Evolutionary conservation across 2,888 invertebrate genomes (phyloP), one percentile per base, ranked within the genome.

Genomic region (Scaeva pyrastri): DNA sequence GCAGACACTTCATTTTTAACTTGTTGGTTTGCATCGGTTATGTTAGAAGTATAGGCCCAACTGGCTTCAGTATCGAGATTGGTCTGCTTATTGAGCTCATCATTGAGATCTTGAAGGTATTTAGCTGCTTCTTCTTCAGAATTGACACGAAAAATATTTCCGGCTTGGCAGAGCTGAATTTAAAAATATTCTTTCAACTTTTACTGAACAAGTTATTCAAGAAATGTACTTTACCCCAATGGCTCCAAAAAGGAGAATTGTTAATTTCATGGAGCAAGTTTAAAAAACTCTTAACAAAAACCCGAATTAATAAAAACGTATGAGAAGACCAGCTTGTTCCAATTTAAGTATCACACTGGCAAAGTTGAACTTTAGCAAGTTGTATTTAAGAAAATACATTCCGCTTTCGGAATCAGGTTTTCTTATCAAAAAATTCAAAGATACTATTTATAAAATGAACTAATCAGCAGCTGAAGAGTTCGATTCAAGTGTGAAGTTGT

Each of bases 21-120:
- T 43, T 94, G 93, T 73, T 96, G 94, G 91, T 95, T 97, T 78
- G 94, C 94, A 70, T 96, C 95, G 0, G 96, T 97, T 52, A 97
- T 94, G 90, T 97, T 96, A 0, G 96, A 95, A 0, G 95, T 95
- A 90, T 97, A 97, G 0, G 93, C 94, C 97, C 97, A 97, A 2
- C 94, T 94, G 0, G 96, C 95, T 3, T 95, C 88, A 0, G 94
- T 93, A 3, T 94, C 94, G 12, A 93, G 92, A 89, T 96, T 95
- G 85, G 93, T 93, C 89, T 95, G 93, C 68, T 92, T 89, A 0
- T 94, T 94, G 16, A 94, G 92, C 75, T 94, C 94, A 62, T 93
- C 93, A 90, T 96, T 95, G 26, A 96, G 90, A 79, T 94, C 93
- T 71, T 93, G 89, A 88, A 97, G 93, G 89, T 95, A 95, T 88